These are phyloP conservation scores for Vidua chalybeata DNA, from an alignment of 2,113 vertebrate genomes.

Conservation along the genomic window DNA sequence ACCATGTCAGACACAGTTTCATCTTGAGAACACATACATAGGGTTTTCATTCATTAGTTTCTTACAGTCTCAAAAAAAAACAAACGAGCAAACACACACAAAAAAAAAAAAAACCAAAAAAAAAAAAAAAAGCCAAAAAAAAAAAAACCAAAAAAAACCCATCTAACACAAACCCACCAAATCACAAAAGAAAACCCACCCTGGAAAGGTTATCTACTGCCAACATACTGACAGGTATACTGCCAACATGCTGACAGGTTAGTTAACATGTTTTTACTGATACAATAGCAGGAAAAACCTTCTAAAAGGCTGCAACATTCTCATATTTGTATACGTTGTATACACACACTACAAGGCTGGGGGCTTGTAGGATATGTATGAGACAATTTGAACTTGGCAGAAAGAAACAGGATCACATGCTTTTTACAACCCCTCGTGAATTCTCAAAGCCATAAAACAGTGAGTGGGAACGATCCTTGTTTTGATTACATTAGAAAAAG, in stretches of 20 bases:
- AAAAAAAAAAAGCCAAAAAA: not conserved
- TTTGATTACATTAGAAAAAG: not conserved
- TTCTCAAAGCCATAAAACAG: not conserved
- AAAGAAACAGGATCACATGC: not conserved
- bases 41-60: not conserved
- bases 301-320: not conserved
- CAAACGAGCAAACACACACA: not conserved
- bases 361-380: not conserved
- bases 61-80: not conserved
- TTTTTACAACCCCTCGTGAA: not conserved
- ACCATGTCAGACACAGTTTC: not conserved
- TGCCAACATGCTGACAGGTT: not conserved
- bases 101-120: not conserved
- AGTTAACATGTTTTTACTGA: constrained; percentile 16
- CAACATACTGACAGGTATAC: not conserved
- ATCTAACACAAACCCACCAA: not conserved
- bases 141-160: not conserved
- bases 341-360: not conserved
- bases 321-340: not conserved
- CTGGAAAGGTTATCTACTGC: not conserved
- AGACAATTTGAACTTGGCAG: not conserved
- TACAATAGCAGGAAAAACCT: constrained; percentile 11
- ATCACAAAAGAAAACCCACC: not conserved
- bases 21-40: not conserved
- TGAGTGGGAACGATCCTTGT: not conserved